phyloP scores from a whole-genome alignment of 2,888 invertebrate species.

The Campoletis raptor region DNA sequence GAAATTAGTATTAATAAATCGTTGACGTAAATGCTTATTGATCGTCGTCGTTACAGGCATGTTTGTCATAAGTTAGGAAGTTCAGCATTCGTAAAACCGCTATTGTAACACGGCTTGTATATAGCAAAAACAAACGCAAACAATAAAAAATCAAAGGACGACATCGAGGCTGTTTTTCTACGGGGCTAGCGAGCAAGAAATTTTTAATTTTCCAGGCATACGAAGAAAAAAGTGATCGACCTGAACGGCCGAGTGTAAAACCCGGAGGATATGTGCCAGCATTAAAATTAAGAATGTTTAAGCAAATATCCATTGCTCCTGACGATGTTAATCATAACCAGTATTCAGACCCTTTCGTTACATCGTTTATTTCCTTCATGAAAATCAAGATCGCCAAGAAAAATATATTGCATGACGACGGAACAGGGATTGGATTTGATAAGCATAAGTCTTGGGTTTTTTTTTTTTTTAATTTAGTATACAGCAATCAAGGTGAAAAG shows the following conservation, averaged over 20 bases:
- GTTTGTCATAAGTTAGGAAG: conserved; percentile 66
- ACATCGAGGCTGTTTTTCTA: conserved; percentile 45
- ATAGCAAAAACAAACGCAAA: conserved; percentile 35
- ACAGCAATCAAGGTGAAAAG: not conserved
- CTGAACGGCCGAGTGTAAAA: conserved; percentile 81
- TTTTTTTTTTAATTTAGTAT: not conserved
- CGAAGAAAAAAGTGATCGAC: conserved; percentile 82
- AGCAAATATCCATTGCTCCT: not conserved
- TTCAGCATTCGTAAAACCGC: conserved; percentile 60
- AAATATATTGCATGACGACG: conserved; percentile 45
- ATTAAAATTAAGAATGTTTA: conserved; percentile 33
- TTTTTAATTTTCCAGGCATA: conserved; percentile 83
- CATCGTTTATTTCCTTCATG: conserved; percentile 15
- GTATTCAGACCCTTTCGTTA: conserved; percentile 10
- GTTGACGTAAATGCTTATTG: conserved; percentile 35
- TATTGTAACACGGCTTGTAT: conserved; percentile 60
- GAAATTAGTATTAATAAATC: not conserved
- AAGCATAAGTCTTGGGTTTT: not conserved
- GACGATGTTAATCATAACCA: conserved; percentile 13
- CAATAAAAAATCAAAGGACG: conserved; percentile 20
- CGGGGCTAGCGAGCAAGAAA: conserved; percentile 71
- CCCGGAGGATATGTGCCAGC: conserved; percentile 48
- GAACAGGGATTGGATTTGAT: not conserved
- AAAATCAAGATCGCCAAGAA: conserved; percentile 1
- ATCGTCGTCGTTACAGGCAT: conserved; percentile 68